phyloP scores from a whole-genome alignment of 2,113 vertebrate genomes.

The Illadopsis cleaveri region DNA sequence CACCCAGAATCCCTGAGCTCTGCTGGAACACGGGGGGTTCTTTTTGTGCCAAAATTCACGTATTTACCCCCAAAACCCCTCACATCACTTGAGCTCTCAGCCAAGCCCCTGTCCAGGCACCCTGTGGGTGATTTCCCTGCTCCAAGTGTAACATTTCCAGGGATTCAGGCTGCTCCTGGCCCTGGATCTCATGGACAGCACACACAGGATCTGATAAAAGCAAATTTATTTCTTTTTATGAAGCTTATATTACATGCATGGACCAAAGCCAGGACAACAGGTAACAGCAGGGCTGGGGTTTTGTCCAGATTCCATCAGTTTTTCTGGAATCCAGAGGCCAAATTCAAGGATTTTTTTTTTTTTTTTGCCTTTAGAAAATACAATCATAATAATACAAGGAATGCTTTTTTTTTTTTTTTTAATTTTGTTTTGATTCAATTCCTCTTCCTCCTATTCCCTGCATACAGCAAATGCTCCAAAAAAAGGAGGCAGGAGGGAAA shows the following conservation, averaged over 20 bases:
- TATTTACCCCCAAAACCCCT: neutral
- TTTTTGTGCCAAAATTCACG: neutral
- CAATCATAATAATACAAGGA: neutral
- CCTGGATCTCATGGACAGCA: neutral
- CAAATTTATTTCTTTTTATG: slow-evolving; percentile 74
- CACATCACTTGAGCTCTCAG: neutral
- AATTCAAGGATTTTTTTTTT: neutral
- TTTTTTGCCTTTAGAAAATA: neutral
- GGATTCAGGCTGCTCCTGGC: neutral
- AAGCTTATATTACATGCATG: slow-evolving; percentile 75
- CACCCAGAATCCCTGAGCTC: neutral
- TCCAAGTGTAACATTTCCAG: neutral
- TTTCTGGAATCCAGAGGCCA: slow-evolving; percentile 11
- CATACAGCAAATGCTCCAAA: neutral
- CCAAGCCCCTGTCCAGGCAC: neutral
- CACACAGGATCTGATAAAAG: slow-evolving; percentile 51
- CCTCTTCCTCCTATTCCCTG: neutral
- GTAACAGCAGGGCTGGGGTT: slow-evolving; percentile 31
- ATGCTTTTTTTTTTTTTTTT: neutral
- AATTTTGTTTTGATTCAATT: neutral
- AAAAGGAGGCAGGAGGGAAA: neutral
- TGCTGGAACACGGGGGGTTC: neutral
- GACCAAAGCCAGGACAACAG: slow-evolving; percentile 56
- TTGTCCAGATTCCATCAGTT: neutral
- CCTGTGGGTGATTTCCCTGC: accelerated